Conservation (phyloP, 2,113 vertebrate species). For the Nycticorax nycticorax region DNA sequence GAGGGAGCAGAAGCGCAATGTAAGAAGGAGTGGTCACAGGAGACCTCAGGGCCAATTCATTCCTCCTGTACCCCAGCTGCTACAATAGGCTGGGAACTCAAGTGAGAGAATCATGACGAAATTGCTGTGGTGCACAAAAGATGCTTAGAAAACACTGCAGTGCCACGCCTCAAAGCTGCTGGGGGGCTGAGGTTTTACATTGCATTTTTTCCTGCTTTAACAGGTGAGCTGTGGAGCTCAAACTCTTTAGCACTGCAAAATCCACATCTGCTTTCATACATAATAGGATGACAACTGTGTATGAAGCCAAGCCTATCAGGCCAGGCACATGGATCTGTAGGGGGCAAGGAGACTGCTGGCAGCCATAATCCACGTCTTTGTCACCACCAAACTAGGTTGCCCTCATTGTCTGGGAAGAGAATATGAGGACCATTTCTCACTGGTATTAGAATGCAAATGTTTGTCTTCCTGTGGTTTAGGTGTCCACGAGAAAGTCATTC, state of each 20-base stretch:
- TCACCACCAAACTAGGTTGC: background rate
- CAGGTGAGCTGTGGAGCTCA: background rate
- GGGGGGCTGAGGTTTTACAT: background rate
- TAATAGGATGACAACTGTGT: background rate
- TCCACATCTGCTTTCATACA: background rate
- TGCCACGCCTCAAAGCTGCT: background rate
- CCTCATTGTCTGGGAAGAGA: background rate
- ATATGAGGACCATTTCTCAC: background rate
- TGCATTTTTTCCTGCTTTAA: background rate
- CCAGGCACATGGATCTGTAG: background rate
- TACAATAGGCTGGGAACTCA: slow-evolving; percentile 26
- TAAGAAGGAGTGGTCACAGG: slow-evolving; percentile 18
- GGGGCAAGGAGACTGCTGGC: background rate
- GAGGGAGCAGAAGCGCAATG: slow-evolving; percentile 37
- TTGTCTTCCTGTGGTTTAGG: background rate
- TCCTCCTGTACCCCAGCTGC: slow-evolving; percentile 1
- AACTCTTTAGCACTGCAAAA: background rate
- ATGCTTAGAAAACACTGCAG: background rate
- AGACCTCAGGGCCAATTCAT: slow-evolving; percentile 23
- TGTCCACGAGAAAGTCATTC: background rate
- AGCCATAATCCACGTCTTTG: background rate
- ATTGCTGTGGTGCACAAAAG: slow-evolving; percentile 18
- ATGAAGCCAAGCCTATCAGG: background rate
- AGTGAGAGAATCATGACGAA: slow-evolving; percentile 19
- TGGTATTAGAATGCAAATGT: background rate